Percentiles rank a stretch among this genome's conserved stretches.
Conservation (phyloP, 2,797 vertebrate genomes). For the Melanogrammus aeglefinus region DNA sequence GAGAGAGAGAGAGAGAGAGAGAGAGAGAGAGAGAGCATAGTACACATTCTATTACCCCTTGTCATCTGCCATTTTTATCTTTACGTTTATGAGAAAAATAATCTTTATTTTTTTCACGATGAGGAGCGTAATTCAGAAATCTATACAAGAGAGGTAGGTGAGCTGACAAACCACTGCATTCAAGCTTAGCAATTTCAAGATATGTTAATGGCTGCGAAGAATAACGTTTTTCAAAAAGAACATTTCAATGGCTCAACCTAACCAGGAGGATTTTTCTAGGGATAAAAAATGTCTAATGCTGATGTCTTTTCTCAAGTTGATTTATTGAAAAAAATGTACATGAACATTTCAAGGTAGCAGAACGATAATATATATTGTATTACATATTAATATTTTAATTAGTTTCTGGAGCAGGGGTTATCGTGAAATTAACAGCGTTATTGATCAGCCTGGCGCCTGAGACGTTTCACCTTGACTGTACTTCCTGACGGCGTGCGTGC, state of each 20-base stretch:
- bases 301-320: too few relatives aligned
- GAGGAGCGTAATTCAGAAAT: slow-evolving; percentile 8
- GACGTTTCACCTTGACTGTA: slow-evolving; percentile 27
- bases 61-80: slow-evolving; percentile 11
- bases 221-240: not conserved
- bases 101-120: not conserved
- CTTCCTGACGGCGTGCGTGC: slow-evolving; percentile 6
- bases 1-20: not conserved
- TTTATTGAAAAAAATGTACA: not conserved
- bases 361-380: slow-evolving; percentile 9
- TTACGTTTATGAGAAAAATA: slow-evolving; percentile 5
- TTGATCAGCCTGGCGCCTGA: slow-evolving; percentile 20
- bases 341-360: slow-evolving; percentile 1
- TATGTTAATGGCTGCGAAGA: not conserved
- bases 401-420: not conserved
- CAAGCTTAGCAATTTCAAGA: slow-evolving; percentile 10
- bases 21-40: not conserved
- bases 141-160: slow-evolving; percentile 24
- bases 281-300: not conserved
- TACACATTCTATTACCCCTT: not conserved
- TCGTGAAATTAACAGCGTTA: slow-evolving; percentile 5
- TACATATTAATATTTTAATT: not conserved
- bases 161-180: slow-evolving; percentile 28
- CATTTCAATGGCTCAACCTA: slow-evolving; percentile 11
- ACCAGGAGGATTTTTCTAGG: slow-evolving; percentile 7